Conservation (phyloP, 1,140 invertebrate genomes). For the Drosophila kanapiae region DNA sequence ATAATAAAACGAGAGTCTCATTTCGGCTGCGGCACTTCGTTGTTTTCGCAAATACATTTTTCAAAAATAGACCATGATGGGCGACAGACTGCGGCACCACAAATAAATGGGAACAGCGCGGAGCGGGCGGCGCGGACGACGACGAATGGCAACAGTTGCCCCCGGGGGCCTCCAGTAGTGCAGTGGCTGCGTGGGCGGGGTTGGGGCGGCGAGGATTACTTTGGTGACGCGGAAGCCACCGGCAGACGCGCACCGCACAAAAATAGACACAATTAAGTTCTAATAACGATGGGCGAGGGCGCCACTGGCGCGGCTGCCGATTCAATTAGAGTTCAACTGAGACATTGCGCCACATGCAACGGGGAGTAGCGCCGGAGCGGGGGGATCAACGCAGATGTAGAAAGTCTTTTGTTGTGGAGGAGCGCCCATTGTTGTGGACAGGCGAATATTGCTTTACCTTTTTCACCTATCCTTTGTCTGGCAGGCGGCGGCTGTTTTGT, state of each 20-base stretch:
- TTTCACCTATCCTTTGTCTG: slow-evolving; percentile 69
- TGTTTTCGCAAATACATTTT: slow-evolving; percentile 75
- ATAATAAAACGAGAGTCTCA: slow-evolving; percentile 74
- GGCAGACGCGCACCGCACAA: slow-evolving; percentile 65
- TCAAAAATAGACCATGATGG: slow-evolving; percentile 79
- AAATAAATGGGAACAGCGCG: slow-evolving; percentile 53
- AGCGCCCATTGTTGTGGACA: slow-evolving; percentile 28
- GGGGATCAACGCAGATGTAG: slow-evolving; percentile 3
- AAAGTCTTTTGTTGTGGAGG: slow-evolving; percentile 34
- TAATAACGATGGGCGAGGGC: slow-evolving; percentile 66
- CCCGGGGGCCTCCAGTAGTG: slow-evolving; percentile 27
- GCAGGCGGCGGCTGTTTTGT: slow-evolving; percentile 59
- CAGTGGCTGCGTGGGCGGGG: slow-evolving; percentile 13
- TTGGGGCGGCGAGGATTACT: slow-evolving; percentile 48
- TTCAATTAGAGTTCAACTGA: slow-evolving; percentile 74
- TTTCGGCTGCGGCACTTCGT: slow-evolving; percentile 57
- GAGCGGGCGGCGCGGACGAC: slow-evolving; percentile 5
- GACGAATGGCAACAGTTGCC: slow-evolving; percentile 40
- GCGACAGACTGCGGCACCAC: slow-evolving; percentile 58
- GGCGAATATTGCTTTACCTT: slow-evolving; percentile 56
- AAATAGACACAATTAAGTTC: slow-evolving; percentile 81
- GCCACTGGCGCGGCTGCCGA: slow-evolving; percentile 53
- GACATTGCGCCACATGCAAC: slow-evolving; percentile 62
- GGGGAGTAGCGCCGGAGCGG: slow-evolving; percentile 17
- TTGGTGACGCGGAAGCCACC: slow-evolving; percentile 62